Evolutionary conservation across 2,888 invertebrate genomes (phyloP).

Genomic region (Linnaemya vulpina): DNA sequence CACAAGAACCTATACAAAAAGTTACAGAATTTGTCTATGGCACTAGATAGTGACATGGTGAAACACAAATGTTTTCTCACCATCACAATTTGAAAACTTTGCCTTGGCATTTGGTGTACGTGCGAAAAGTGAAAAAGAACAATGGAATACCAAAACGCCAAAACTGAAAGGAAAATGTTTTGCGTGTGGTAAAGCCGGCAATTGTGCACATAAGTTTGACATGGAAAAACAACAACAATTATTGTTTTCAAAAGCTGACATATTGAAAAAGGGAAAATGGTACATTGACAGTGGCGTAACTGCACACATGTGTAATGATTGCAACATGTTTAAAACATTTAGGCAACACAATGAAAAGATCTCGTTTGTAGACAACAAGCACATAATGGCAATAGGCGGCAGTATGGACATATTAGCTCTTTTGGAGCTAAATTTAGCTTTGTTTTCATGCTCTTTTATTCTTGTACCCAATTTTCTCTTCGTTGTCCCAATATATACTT

Average conservation of each 20-base stretch:
- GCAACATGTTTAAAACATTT: too few species aligned
- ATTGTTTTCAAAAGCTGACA: too few species aligned
- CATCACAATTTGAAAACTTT: constrained; percentile 51
- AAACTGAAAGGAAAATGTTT: neutral
- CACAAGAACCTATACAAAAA: constrained; percentile 57
- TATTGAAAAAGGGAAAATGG: too few species aligned
- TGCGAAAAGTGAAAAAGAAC: neutral
- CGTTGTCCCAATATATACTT: too few species aligned
- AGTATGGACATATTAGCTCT: too few species aligned
- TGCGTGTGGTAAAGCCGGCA: constrained; percentile 22
- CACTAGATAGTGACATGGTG: constrained; percentile 9
- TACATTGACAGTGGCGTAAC: too few species aligned
- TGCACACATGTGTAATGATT: neutral
- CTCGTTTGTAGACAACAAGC: neutral
- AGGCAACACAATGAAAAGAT: too few species aligned
- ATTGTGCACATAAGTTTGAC: neutral
- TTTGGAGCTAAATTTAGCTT: too few species aligned
- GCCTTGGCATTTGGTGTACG: neutral
- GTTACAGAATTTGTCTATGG: constrained; percentile 6
- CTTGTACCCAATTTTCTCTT: too few species aligned
- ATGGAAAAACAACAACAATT: neutral
- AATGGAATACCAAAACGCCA: too few species aligned
- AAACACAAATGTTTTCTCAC: neutral
- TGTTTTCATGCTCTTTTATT: too few species aligned
- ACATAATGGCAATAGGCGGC: constrained; percentile 35